Percentiles rank a stretch among this genome's conserved stretches.
phyloP scores from a whole-genome alignment of 1,140 invertebrate species.

The Scaptomyza pallida region DNA sequence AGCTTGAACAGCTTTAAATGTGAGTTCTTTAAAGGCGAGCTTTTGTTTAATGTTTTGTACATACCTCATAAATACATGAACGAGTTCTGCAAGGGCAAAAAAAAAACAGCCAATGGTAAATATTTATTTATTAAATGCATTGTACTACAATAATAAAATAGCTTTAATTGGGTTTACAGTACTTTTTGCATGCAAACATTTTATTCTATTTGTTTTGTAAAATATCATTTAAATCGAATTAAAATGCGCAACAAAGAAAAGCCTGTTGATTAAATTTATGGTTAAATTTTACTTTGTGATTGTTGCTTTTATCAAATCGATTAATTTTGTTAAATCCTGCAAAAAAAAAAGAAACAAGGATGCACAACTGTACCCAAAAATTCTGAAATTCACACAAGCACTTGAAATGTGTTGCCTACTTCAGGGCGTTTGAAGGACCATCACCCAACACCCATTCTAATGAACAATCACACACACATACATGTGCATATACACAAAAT shows the following conservation, averaged over 20 bases:
- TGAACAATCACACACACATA: constrained; percentile 72
- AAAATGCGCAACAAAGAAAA: background rate
- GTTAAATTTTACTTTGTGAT: background rate
- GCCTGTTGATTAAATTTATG: background rate
- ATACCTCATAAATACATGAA: constrained; percentile 76
- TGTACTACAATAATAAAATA: constrained; percentile 10
- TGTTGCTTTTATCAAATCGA: background rate
- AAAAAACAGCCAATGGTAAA: constrained; percentile 10
- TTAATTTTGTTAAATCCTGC: background rate
- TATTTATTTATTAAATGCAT: constrained; percentile 2
- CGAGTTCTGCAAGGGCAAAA: constrained; percentile 58
- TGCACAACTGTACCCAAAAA: constrained; percentile 50
- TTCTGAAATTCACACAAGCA: constrained; percentile 8
- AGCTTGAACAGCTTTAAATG: constrained; percentile 58
- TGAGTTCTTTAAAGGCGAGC: constrained; percentile 16
- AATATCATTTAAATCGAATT: constrained; percentile 2
- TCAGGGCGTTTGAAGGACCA: constrained; percentile 68
- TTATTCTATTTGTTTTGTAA: background rate
- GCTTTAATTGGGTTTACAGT: constrained; percentile 1
- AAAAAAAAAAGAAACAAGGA: background rate
- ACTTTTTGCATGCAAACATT: constrained; percentile 1
- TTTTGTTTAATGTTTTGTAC: constrained; percentile 33
- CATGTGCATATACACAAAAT: constrained; percentile 52
- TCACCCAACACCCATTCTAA: constrained; percentile 66
- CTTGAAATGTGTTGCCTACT: constrained; percentile 75